phyloP scores from a whole-genome alignment of 2,113 vertebrate genomes.

The Oreotragus oreotragus region DNA sequence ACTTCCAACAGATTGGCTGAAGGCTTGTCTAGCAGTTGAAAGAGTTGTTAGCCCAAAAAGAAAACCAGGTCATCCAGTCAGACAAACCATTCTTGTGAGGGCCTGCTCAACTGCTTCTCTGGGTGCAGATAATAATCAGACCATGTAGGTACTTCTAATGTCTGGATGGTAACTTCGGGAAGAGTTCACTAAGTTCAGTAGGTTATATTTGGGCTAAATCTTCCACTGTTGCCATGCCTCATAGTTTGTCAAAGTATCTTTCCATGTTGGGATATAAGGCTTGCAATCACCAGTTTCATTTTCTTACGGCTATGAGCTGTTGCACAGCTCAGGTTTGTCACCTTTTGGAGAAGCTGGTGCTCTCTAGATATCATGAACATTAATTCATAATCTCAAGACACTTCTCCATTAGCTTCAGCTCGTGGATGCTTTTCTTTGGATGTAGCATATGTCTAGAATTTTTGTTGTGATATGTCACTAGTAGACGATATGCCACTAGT shows the following conservation, averaged over 20 bases:
- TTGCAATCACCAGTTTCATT: background rate
- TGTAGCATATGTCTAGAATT: background rate
- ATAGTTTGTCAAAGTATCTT: slow-evolving; percentile 6
- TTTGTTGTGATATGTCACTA: background rate
- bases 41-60: slow-evolving; percentile 14
- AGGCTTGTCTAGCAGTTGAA: slow-evolving; percentile 25
- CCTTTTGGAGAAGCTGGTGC: background rate
- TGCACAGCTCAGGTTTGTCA: background rate
- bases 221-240: background rate
- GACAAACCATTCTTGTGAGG: background rate
- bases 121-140: background rate
- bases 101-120: background rate
- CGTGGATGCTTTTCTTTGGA: background rate
- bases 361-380: background rate
- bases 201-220: background rate
- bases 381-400: background rate
- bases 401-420: background rate
- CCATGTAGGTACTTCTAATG: background rate
- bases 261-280: background rate
- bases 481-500: background rate
- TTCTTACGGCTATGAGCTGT: background rate
- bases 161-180: background rate
- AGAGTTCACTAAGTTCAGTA: background rate
- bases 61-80: slow-evolving; percentile 18
- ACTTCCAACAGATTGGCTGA: slow-evolving; percentile 14